Evolutionary conservation across 2,888 invertebrate species (phyloP).

Genomic region (Apodemia duryi): DNA sequence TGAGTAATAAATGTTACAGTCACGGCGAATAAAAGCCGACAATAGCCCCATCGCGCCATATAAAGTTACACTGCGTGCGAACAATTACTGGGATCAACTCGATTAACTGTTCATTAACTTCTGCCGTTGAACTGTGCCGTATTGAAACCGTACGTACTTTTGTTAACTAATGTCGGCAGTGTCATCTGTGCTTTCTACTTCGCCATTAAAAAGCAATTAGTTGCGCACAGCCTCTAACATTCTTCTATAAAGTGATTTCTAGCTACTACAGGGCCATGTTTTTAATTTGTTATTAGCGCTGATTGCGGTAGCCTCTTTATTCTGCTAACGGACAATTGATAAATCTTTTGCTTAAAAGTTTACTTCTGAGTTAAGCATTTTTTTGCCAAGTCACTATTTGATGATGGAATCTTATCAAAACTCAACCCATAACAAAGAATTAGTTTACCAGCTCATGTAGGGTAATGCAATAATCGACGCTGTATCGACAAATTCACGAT

Average conservation of each 20-base stretch:
- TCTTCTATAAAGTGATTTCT: background rate
- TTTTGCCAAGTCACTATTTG: too few species aligned
- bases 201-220: constrained; percentile 2
- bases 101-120: constrained; percentile 10
- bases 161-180: background rate
- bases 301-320: background rate
- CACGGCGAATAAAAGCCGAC: background rate
- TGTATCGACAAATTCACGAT: too few species aligned
- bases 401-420: too few species aligned
- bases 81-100: constrained; percentile 10
- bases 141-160: constrained; percentile 1
- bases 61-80: constrained; percentile 10
- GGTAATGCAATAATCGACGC: too few species aligned
- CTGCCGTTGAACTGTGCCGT: constrained; percentile 5
- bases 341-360: too few species aligned
- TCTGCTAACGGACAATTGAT: too few species aligned
- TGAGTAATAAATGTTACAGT: background rate
- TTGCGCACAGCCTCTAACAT: background rate
- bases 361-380: too few species aligned
- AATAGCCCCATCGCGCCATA: constrained; percentile 6
- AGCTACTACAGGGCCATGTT: background rate
- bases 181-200: constrained; percentile 3
- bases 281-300: background rate
- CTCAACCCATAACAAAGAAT: too few species aligned
- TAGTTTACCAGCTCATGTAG: too few species aligned